A percentile compares a stretch with the other conserved stretches of the same genome.
Conservation (phyloP, 2,888 invertebrate genomes). For the Proisotoma minuta region DNA sequence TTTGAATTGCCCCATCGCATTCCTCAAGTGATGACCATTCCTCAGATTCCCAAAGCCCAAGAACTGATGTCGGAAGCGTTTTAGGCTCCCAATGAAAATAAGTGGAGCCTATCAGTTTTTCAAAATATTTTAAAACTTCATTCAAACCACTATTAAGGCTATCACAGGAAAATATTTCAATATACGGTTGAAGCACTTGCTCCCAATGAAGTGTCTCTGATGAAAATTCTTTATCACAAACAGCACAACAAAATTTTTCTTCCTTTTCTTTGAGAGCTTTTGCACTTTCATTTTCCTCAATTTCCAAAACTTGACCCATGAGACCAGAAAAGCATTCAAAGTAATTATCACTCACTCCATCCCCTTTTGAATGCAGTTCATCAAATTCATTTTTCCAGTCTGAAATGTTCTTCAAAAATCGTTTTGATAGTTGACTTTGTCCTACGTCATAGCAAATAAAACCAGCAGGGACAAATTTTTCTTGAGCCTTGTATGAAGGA, state of each 20-base stretch:
- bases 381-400: constrained; percentile 38
- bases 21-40: constrained; percentile 27
- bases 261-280: not conserved
- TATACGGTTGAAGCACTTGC: constrained; percentile 29
- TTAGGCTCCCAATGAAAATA: constrained; percentile 29
- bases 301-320: constrained; percentile 23
- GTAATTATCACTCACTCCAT: constrained; percentile 36
- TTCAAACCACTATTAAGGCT: constrained; percentile 11
- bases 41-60: constrained; percentile 31
- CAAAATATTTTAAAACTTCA: constrained; percentile 20
- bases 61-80: constrained; percentile 17
- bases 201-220: constrained; percentile 37
- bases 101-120: constrained; percentile 17
- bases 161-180: constrained; percentile 26
- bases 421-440: constrained; percentile 28
- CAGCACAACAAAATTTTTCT: constrained; percentile 17
- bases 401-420: constrained; percentile 27
- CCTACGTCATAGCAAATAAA: constrained; percentile 41
- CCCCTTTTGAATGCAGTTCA: not conserved
- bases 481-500: constrained; percentile 24
- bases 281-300: not conserved
- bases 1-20: not conserved
- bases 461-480: constrained; percentile 34
- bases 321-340: constrained; percentile 32
- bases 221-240: constrained; percentile 31